Base-by-base conservation (phyloP, 2,888 invertebrate genomes). In the Coelinius sp. region DNA sequence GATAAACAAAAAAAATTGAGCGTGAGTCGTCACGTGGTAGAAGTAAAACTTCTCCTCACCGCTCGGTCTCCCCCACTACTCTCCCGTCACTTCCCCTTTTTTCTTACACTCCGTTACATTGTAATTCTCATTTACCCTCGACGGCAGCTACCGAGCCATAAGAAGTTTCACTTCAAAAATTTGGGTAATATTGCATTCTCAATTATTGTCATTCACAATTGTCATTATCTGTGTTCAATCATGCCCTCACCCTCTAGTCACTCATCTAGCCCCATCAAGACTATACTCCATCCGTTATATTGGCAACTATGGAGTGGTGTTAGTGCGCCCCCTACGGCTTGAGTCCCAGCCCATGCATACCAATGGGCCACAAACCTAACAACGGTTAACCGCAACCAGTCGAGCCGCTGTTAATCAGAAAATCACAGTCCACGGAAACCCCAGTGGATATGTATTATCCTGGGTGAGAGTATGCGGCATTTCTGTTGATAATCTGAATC, bases 291-390 rank as follows among this genome's bases (percentile, higher is more conserved):
- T 41, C n/a, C n/a, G n/a, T n/a, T 41, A 41, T 41, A 41, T 41
- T 41, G 41, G 41, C n/a, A n/a, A 41, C 41, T 12, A 69, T 41
- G 44, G 67, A 38, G 69, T 73, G 73, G 73, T 73, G 27, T 71
- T 70, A 73, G 76, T 76, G 77, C 75, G 76, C 74, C 73, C n/a
- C 41, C 41, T 41, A 12, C 69, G 78, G 80, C 82, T 82, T 79
- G 83, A 83, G 80, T 85, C 86, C 87, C 87, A 86, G 85, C 84
- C 86, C 86, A 87, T 87, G 87, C 87, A 87, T 87, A 86, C 83
- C 85, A 87, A 87, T 86, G 80, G 85, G 78, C 84, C 79, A 78
- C 82, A 41, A 82, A 85, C 85, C 84, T 86, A 86, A 85, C 86
- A 85, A 86, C 86, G 84, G 85, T 85, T 86, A 87, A 86, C 86